Evolutionary conservation across 2,797 vertebrate genomes (phyloP).

Genomic region (Vireo griseus): DNA sequence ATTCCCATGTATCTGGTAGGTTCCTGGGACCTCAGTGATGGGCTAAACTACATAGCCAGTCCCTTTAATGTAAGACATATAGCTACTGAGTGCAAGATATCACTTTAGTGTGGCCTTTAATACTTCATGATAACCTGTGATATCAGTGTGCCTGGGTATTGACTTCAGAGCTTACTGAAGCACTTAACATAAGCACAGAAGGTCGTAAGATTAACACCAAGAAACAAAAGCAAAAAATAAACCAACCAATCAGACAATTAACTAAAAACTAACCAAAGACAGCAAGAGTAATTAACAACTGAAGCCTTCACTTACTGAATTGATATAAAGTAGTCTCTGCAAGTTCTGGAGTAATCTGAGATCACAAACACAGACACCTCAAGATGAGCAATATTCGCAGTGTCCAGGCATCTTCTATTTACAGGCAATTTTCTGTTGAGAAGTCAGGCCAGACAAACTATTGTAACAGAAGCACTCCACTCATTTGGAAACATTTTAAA

Average conservation of each 20-base stretch:
- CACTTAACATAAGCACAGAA: accelerated
- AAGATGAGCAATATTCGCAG: background rate
- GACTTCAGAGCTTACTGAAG: background rate
- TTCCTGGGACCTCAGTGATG: background rate
- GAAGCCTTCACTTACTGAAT: background rate
- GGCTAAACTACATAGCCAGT: background rate
- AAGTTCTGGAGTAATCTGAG: background rate
- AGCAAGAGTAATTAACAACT: background rate
- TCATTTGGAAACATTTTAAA: background rate
- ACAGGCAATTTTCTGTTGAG: background rate
- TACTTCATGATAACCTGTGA: background rate
- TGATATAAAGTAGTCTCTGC: background rate
- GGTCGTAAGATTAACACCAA: background rate
- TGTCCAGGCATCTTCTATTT: background rate
- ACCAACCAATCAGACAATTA: background rate
- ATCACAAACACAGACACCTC: background rate
- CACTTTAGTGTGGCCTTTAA: background rate
- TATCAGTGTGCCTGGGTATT: background rate
- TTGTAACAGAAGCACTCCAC: background rate
- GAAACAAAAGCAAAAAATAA: background rate
- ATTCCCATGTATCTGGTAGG: accelerated
- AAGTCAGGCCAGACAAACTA: background rate
- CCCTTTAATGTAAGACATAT: background rate
- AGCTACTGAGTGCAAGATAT: background rate
- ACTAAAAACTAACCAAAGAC: background rate